A percentile compares a stretch with the other conserved stretches of the same genome.
These are phyloP conservation scores for Zaprionus lineosus DNA, from an alignment of 2,888 invertebrate species.

Conservation along the genomic window DNA sequence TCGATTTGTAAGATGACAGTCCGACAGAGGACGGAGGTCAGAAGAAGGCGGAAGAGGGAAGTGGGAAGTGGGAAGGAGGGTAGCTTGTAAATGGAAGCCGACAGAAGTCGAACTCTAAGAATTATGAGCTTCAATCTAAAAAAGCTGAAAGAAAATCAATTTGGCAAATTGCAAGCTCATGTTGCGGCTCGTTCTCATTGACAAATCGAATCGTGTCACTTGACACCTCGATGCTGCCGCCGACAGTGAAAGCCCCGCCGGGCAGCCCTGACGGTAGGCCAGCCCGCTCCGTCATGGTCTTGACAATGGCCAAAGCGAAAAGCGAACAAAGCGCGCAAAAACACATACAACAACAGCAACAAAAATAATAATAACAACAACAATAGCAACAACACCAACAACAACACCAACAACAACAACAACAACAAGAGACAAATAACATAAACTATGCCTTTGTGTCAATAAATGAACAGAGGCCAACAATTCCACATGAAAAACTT, in stretches of 20 bases:
- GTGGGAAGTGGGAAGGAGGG: too few species aligned
- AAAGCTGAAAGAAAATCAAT: constrained; percentile 65
- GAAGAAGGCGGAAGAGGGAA: too few species aligned
- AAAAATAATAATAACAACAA: background rate
- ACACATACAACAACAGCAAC: background rate
- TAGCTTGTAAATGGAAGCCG: background rate
- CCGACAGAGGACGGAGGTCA: too few species aligned
- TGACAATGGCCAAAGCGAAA: constrained; percentile 58
- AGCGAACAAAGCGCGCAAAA: constrained; percentile 23
- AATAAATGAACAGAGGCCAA: constrained; percentile 59
- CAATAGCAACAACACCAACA: background rate
- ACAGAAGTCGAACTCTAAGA: constrained; percentile 21
- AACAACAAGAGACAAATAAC: constrained; percentile 1
- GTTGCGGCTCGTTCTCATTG: constrained; percentile 58
- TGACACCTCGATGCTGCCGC: constrained; percentile 48
- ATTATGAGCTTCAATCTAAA: constrained; percentile 17
- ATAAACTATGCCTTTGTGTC: constrained; percentile 75
- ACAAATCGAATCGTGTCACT: constrained; percentile 68
- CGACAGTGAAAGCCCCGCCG: constrained; percentile 59
- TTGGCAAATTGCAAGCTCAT: constrained; percentile 75
- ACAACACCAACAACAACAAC: background rate
- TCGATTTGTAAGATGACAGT: too few species aligned
- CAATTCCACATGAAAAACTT: constrained; percentile 68
- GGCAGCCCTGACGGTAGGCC: constrained; percentile 11
- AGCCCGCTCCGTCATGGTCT: constrained; percentile 12